Conservation (phyloP, 2,888 invertebrate species). For the Leucozona laternaria region DNA sequence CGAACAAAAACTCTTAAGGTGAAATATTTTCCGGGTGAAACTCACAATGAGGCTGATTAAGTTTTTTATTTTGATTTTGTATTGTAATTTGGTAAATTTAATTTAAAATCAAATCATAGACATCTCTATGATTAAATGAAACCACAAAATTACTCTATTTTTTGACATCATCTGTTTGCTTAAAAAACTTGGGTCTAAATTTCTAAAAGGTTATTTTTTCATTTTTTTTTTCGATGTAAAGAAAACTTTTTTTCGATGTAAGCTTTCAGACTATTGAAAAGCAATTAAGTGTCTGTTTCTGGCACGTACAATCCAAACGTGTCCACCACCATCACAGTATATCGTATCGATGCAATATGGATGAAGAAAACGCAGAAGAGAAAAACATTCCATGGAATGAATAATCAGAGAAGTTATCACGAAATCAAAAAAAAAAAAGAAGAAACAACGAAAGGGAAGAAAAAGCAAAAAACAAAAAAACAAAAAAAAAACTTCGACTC, state of each 20-base stretch:
- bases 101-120: too few relatives aligned
- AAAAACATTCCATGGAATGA: slow-evolving; percentile 67
- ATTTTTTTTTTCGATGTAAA: not conserved
- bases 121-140: too few relatives aligned
- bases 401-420: slow-evolving; percentile 74
- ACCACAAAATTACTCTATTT: not conserved
- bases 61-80: too few relatives aligned
- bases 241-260: slow-evolving; percentile 5
- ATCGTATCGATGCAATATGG: slow-evolving; percentile 32
- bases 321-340: slow-evolving; percentile 26
- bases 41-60: too few relatives aligned
- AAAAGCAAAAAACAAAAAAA: not conserved
- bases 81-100: too few relatives aligned
- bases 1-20: too few relatives aligned
- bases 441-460: not conserved
- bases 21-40: too few relatives aligned
- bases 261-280: slow-evolving; percentile 61
- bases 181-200: slow-evolving; percentile 8
- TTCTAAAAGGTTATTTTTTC: not conserved
- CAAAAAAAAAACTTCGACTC: slow-evolving; percentile 63
- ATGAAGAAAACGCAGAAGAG: slow-evolving; percentile 34
- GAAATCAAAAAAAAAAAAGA: slow-evolving; percentile 63
- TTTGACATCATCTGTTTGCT: slow-evolving; percentile 9
- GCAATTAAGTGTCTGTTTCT: slow-evolving; percentile 71
- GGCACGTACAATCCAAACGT: slow-evolving; percentile 65